Evolutionary conservation across 2,797 vertebrate genomes (phyloP).

Genomic region (Sebastiscus tertius): DNA sequence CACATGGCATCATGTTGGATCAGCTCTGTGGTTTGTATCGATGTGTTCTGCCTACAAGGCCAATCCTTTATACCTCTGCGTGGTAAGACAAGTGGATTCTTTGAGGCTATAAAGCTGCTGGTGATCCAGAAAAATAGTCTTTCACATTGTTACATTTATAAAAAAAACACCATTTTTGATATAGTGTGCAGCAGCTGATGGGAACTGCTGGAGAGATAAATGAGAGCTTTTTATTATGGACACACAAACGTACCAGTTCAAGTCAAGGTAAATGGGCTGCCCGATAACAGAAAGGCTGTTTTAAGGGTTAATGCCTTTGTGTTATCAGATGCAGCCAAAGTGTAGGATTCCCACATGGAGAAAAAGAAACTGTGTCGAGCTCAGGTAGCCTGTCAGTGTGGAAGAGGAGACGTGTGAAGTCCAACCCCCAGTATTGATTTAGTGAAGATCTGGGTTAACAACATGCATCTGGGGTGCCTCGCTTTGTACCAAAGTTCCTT

Average conservation of each 20-base stretch:
- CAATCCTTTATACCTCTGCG: slow-evolving; percentile 16
- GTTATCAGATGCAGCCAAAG: neutral
- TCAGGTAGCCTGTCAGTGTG: neutral
- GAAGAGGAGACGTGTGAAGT: slow-evolving; percentile 22
- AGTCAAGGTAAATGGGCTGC: neutral
- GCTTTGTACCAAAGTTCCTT: slow-evolving; percentile 24
- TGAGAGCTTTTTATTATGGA: neutral
- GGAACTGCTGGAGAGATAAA: neutral
- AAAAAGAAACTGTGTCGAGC: slow-evolving; percentile 2
- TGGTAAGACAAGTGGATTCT: slow-evolving; percentile 13
- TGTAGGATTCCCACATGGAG: neutral
- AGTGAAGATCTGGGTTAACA: slow-evolving; percentile 44
- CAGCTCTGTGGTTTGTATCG: slow-evolving; percentile 61
- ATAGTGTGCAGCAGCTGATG: neutral
- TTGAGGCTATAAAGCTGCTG: slow-evolving; percentile 12
- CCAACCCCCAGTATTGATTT: slow-evolving; percentile 41
- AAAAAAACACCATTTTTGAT: neutral
- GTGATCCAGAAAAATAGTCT: neutral
- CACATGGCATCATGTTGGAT: slow-evolving; percentile 61
- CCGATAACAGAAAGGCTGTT: neutral
- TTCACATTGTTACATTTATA: neutral
- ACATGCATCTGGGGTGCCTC: slow-evolving; percentile 29
- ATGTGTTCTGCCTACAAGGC: slow-evolving; percentile 47
- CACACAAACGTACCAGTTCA: neutral
- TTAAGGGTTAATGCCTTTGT: neutral